These are phyloP conservation scores for Lacanobia wlatinum DNA, from an alignment of 2,888 invertebrate species.

Conservation along the genomic window DNA sequence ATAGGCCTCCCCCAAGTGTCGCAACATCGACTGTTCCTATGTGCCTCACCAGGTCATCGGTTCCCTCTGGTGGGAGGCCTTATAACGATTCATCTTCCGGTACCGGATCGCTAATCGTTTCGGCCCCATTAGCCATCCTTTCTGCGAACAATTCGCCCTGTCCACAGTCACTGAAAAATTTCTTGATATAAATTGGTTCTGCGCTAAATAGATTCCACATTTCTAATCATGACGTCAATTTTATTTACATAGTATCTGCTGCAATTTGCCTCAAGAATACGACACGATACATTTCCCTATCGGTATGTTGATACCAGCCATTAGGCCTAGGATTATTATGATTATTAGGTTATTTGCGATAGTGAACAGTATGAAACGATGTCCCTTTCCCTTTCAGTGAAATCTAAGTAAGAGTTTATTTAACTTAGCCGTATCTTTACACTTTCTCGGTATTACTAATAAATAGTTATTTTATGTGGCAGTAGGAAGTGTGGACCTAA, in stretches of 20 bases:
- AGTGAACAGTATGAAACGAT: constrained; percentile 1
- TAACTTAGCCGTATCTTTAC: constrained; percentile 18
- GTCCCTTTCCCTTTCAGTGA: constrained; percentile 17
- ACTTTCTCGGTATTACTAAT: constrained; percentile 22
- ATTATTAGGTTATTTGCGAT: background rate
- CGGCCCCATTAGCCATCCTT: background rate
- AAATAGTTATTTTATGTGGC: constrained; percentile 18
- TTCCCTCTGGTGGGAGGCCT: background rate
- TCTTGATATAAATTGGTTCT: background rate
- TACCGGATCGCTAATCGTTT: background rate
- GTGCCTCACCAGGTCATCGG: background rate
- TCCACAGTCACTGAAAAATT: background rate
- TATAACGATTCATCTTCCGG: background rate
- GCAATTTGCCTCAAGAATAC: constrained; percentile 10
- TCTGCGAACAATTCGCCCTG: background rate
- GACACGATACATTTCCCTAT: constrained; percentile 3
- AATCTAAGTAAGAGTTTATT: constrained; percentile 27
- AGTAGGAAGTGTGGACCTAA: background rate
- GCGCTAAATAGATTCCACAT: background rate
- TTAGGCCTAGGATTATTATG: constrained; percentile 15
- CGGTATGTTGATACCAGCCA: constrained; percentile 14
- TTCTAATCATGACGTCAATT: background rate
- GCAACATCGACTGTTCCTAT: background rate
- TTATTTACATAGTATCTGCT: background rate
- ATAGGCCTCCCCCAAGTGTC: background rate